These are phyloP conservation scores for Drosophila anomalipes DNA, from an alignment of 2,888 invertebrate genomes.

Conservation along the genomic window DNA sequence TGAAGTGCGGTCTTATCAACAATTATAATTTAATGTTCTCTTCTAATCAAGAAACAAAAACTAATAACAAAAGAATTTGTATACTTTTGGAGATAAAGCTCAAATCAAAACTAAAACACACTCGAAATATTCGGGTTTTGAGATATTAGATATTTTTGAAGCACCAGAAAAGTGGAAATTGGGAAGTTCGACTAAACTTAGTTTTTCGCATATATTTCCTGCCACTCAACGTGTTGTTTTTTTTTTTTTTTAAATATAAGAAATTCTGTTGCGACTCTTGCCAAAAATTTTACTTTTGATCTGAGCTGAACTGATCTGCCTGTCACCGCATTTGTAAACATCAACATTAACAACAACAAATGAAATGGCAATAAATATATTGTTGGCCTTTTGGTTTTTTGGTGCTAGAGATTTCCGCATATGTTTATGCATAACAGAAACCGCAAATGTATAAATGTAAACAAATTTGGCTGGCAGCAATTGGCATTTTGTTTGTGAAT, in stretches of 20 bases:
- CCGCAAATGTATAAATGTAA: constrained; percentile 53
- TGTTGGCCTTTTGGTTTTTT: constrained; percentile 14
- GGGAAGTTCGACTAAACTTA: background rate
- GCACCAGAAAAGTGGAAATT: background rate
- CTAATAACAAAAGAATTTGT: background rate
- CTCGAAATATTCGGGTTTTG: background rate
- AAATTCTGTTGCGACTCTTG: constrained; percentile 9
- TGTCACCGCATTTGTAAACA: constrained; percentile 41
- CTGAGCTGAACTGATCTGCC: constrained; percentile 6
- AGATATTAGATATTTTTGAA: background rate
- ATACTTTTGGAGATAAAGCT: background rate
- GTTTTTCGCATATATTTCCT: background rate
- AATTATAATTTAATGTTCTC: background rate
- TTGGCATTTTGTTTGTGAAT: constrained; percentile 49
- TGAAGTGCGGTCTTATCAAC: background rate
- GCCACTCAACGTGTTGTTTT: background rate
- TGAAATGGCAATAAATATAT: constrained; percentile 19
- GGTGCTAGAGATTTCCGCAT: constrained; percentile 33
- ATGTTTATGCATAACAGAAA: constrained; percentile 43
- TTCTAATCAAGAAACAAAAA: background rate
- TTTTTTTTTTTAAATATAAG: background rate
- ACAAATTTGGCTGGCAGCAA: constrained; percentile 50
- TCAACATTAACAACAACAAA: constrained; percentile 19
- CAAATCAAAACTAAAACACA: background rate
- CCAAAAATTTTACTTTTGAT: constrained; percentile 25